Evolutionary conservation across 2,113 vertebrate genomes (phyloP).

Genomic region (Oryzias celebensis): DNA sequence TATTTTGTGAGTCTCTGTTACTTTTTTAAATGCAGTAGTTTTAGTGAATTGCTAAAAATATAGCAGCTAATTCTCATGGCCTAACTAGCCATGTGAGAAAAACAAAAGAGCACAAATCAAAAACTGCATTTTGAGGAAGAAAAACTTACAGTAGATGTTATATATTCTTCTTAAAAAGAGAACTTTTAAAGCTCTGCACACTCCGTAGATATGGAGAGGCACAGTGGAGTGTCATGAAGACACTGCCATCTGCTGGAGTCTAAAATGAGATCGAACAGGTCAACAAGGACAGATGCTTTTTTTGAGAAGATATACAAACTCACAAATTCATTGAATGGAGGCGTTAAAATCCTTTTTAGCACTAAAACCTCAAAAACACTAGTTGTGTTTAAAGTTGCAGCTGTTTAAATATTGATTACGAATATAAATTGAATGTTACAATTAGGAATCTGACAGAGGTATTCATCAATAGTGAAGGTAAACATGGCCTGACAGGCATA

Average conservation of each 20-base stretch:
- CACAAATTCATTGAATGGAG: neutral
- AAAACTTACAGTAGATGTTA: neutral
- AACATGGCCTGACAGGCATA: slow-evolving; percentile 3
- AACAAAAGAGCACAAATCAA: too few relatives aligned
- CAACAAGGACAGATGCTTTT: slow-evolving; percentile 8
- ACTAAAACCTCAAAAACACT: too few relatives aligned
- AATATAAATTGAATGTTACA: too few relatives aligned
- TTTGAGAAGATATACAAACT: slow-evolving; percentile 11
- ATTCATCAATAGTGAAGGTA: too few relatives aligned
- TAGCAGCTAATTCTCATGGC: too few relatives aligned
- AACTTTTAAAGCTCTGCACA: slow-evolving; percentile 5
- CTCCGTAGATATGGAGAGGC: slow-evolving; percentile 2
- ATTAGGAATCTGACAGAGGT: too few relatives aligned
- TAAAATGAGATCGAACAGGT: slow-evolving; percentile 18
- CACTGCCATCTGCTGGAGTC: slow-evolving; percentile 72
- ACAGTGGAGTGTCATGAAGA: slow-evolving; percentile 35
- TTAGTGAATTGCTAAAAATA: too few relatives aligned
- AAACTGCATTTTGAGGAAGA: too few relatives aligned
- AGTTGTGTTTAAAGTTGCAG: too few relatives aligned
- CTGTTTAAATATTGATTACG: too few relatives aligned
- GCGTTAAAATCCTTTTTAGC: neutral
- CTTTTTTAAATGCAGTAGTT: too few relatives aligned
- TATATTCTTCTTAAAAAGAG: neutral
- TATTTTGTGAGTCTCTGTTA: neutral
- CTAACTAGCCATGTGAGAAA: too few relatives aligned